A percentile compares a stretch with the other conserved stretches of the same genome.
phyloP scores from a whole-genome alignment of 2,797 vertebrate genomes.

The Peromyscus attwateri region DNA sequence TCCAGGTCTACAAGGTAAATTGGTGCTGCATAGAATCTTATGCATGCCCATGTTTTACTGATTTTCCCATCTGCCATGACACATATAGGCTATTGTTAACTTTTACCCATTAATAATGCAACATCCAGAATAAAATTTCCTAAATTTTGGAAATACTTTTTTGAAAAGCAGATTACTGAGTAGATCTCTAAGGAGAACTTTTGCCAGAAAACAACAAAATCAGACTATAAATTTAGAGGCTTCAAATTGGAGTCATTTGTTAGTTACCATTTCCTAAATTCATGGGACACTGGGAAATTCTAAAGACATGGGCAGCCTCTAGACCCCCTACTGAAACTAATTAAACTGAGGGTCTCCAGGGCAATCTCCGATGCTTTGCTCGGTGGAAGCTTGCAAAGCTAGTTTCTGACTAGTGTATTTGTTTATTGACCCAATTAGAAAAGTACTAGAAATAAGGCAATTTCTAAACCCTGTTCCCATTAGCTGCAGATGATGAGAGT shows the following conservation, averaged over 20 bases:
- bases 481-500: conserved; percentile 35
- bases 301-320: conserved; percentile 68
- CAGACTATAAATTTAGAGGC: neutral
- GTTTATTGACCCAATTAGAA: conserved; percentile 86
- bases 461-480: conserved; percentile 53
- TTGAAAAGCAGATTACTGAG: neutral
- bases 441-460: conserved; percentile 65
- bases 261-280: conserved; percentile 1
- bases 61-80: neutral
- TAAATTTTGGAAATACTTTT: conserved; percentile 36
- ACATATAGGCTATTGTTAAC: neutral
- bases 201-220: neutral
- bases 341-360: conserved; percentile 84
- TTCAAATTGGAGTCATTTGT: neutral
- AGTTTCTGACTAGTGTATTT: conserved; percentile 81
- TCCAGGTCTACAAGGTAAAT: neutral
- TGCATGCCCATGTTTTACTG: neutral
- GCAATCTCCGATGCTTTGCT: conserved; percentile 78
- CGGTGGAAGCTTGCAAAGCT: conserved; percentile 77
- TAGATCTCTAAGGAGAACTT: neutral
- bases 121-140: neutral
- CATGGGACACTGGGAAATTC: conserved; percentile 44
- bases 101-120: neutral
- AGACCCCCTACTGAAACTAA: conserved; percentile 77
- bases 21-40: neutral